Evolutionary conservation across 1,140 invertebrate species (phyloP).

Genomic region (Brachionus manjavacas): DNA sequence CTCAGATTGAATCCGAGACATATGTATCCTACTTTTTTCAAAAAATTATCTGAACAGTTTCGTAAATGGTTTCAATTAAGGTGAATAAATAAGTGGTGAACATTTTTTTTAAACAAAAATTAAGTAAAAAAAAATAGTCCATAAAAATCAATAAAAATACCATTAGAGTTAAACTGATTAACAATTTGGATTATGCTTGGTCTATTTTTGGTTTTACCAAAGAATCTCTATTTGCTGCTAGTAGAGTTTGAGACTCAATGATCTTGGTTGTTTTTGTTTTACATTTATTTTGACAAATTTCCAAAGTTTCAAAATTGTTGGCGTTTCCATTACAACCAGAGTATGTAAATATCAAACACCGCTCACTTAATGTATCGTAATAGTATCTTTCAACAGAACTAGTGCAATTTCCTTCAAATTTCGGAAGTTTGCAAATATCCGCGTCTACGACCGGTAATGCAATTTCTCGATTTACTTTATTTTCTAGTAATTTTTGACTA

Average conservation of each 20-base stretch:
- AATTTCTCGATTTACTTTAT: background rate
- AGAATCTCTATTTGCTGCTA: background rate
- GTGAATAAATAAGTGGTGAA: no score
- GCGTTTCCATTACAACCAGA: conserved; percentile 81
- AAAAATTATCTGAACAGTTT: no score
- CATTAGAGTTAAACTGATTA: background rate
- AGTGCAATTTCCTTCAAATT: conserved; percentile 72
- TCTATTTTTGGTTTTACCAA: background rate
- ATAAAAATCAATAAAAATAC: background rate
- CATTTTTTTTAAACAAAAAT: background rate
- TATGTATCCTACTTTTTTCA: no score
- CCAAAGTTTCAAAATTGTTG: conserved; percentile 78
- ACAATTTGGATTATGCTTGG: background rate
- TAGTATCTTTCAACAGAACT: conserved; percentile 75
- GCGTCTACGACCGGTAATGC: background rate
- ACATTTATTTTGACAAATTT: conserved; percentile 63
- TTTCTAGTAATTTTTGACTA: background rate
- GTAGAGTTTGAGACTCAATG: background rate
- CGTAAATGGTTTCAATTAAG: no score
- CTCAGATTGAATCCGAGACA: no score
- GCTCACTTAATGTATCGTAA: conserved; percentile 67
- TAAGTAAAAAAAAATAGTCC: background rate
- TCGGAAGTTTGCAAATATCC: conserved; percentile 53
- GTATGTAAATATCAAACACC: conserved; percentile 76
- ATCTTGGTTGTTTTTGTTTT: background rate